Conservation (phyloP, 2,797 vertebrate genomes). For the Rhodeus uyekii region DNA sequence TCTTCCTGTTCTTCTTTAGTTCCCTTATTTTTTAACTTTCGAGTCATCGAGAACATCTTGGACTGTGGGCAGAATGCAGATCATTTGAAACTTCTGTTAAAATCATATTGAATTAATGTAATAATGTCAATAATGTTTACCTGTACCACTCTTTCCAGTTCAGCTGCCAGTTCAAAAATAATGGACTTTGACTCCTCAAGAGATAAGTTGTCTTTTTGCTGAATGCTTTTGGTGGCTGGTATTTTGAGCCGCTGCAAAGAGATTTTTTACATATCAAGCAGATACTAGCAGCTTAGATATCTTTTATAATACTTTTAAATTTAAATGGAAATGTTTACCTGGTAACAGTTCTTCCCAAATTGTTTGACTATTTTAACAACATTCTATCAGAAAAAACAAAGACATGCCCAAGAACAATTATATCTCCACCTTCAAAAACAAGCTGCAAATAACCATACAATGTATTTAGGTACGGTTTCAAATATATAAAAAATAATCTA, state of each 20-base stretch:
- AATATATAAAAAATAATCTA: background rate
- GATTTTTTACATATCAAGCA: background rate
- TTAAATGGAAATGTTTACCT: conserved; percentile 7
- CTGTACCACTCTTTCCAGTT: background rate
- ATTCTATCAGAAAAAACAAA: background rate
- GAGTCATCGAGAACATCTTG: background rate
- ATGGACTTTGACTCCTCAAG: background rate
- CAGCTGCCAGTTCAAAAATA: conserved; percentile 1
- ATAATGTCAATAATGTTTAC: background rate
- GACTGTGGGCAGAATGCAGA: background rate
- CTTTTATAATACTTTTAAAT: background rate
- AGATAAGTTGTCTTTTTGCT: background rate
- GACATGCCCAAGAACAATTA: background rate
- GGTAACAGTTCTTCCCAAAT: background rate
- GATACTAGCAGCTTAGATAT: background rate
- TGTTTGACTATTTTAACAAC: background rate
- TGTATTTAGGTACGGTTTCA: background rate
- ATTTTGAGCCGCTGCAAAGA: background rate
- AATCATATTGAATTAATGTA: background rate
- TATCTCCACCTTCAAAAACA: background rate
- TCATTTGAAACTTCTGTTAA: background rate
- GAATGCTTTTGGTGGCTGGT: background rate
- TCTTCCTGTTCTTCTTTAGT: background rate
- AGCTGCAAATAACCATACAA: background rate
- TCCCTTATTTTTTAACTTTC: background rate